Conservation (phyloP, 1,140 invertebrate genomes). For the Drosophila nasuta region DNA sequence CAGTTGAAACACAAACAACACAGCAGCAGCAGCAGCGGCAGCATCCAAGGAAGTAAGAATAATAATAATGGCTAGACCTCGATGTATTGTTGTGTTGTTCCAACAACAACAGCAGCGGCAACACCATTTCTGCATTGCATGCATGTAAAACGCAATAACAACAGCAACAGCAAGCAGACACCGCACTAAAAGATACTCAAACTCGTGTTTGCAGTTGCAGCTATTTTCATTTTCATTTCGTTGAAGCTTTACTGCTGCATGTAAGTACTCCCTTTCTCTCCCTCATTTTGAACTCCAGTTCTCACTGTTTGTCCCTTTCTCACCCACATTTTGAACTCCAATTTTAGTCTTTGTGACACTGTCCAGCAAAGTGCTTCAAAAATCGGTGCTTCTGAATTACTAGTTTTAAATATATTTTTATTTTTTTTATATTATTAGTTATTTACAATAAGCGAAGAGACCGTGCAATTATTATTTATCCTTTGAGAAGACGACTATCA, state of each 20-base stretch:
- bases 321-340: background rate
- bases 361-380: no score
- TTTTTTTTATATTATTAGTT: no score
- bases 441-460: no score
- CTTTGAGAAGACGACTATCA: no score
- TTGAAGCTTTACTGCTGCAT: background rate
- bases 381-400: no score
- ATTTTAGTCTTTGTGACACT: no score
- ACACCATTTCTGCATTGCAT: slow-evolving; percentile 30
- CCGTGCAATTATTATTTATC: no score
- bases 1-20: slow-evolving; percentile 57
- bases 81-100: slow-evolving; percentile 30
- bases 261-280: background rate
- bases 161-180: slow-evolving; percentile 31
- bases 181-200: slow-evolving; percentile 35
- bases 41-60: slow-evolving; percentile 47
- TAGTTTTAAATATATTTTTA: no score
- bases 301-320: no score
- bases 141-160: slow-evolving; percentile 44
- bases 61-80: slow-evolving; percentile 45
- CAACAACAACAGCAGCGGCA: slow-evolving; percentile 22
- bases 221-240: slow-evolving; percentile 23
- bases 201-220: slow-evolving; percentile 4
- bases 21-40: slow-evolving; percentile 6
- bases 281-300: background rate